Evolutionary conservation across 2,113 vertebrate species (phyloP).

Genomic region (Kryptolebias marmoratus): DNA sequence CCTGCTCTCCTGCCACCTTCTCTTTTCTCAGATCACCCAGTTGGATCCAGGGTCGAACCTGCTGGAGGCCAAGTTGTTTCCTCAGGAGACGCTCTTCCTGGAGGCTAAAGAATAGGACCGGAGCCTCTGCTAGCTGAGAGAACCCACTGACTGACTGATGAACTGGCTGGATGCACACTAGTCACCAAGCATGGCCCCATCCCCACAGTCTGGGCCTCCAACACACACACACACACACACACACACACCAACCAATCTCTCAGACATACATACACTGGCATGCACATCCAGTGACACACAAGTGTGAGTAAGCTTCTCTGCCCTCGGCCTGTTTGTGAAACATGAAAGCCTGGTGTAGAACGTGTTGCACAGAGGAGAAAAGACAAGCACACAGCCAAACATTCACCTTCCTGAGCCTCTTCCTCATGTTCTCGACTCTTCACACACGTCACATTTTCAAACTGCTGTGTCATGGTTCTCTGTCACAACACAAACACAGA

Average conservation of each 20-base stretch:
- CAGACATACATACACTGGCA: slow-evolving; percentile 66
- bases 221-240: slow-evolving; percentile 49
- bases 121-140: slow-evolving; percentile 43
- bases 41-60: slow-evolving; percentile 91
- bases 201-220: slow-evolving; percentile 57
- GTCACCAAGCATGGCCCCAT: slow-evolving; percentile 74
- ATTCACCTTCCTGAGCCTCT: slow-evolving; percentile 35
- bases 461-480: slow-evolving; percentile 71
- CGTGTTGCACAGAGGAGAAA: slow-evolving; percentile 76
- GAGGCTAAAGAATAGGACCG: slow-evolving; percentile 92
- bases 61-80: slow-evolving; percentile 96
- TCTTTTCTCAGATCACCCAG: slow-evolving; percentile 88
- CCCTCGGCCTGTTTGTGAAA: slow-evolving; percentile 63
- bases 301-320: slow-evolving; percentile 70
- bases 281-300: slow-evolving; percentile 74
- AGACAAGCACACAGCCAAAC: slow-evolving; percentile 81
- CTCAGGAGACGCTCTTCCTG: slow-evolving; percentile 98
- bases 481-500: slow-evolving; percentile 62
- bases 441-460: slow-evolving; percentile 43
- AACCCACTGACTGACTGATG: slow-evolving; percentile 57
- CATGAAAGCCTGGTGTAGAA: slow-evolving; percentile 70
- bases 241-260: slow-evolving; percentile 50
- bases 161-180: slow-evolving; percentile 73
- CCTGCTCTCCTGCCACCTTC: background rate
- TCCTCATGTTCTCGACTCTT: slow-evolving; percentile 4